Conservation (phyloP, 2,797 vertebrate species). For the Thaleichthys pacificus region DNA sequence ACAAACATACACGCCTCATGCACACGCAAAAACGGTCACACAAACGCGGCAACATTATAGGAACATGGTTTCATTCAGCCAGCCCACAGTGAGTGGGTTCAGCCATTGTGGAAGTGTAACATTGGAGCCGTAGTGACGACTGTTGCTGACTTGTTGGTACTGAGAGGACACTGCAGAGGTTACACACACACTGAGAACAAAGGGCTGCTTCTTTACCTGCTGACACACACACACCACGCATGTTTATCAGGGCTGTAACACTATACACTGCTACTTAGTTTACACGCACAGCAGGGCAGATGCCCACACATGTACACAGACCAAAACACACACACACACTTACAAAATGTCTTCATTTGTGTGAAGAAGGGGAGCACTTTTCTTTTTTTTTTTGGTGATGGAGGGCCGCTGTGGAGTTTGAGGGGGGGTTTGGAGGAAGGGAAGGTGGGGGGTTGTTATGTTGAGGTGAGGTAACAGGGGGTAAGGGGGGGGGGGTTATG, state of each 20-base stretch:
- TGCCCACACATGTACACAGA: background rate
- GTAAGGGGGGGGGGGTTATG: too few relatives aligned
- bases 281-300: constrained; percentile 15
- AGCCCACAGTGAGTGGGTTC: background rate
- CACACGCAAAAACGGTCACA: background rate
- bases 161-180: background rate
- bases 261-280: constrained; percentile 34
- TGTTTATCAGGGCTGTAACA: constrained; percentile 51
- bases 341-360: background rate
- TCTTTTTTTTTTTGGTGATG: too few relatives aligned
- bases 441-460: too few relatives aligned
- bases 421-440: too few relatives aligned
- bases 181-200: background rate
- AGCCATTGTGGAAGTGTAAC: background rate
- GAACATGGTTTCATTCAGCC: background rate
- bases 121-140: background rate
- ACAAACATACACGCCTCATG: too few relatives aligned
- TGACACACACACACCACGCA: constrained; percentile 6
- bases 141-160: background rate
- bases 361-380: too few relatives aligned
- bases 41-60: background rate
- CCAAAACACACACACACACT: background rate
- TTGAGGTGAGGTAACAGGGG: too few relatives aligned
- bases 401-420: too few relatives aligned
- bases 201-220: background rate